Base-by-base conservation (phyloP, 23 tunicate species). In the Oikopleura albicans region DNA sequence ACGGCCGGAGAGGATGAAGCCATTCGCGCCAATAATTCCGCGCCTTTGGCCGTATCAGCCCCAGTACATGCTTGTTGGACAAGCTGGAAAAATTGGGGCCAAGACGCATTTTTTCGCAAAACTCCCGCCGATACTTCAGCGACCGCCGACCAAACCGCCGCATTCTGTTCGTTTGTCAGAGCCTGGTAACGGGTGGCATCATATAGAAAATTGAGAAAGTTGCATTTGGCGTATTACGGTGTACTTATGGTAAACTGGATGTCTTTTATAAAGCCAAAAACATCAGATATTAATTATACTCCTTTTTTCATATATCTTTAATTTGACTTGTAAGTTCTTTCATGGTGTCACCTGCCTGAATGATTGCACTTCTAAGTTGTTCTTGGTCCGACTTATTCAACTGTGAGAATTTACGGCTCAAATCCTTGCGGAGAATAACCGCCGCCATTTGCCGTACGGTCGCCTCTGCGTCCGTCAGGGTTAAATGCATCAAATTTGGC, bases 381-480 rank as follows among this genome's bases (percentile, higher is more conserved):
- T 49, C 63, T 49, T 49, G 63, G 63, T 49, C 63, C 63, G 63
- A 49, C 22, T n/a, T n/a, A n/a, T n/a, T n/a, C n/a, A n/a, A n/a
- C n/a, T n/a, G n/a, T n/a, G n/a, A n/a, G n/a, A n/a, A n/a, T 37
- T 71, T 71, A 22, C 79, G 79, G 27, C 34, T 29, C 34, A 71
- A 12, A 71, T 71, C 79, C 35, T 71, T 71, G 4, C 79, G 79
- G 4, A 71, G 79, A 37, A 71, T 16, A 16, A 71, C 79, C 2
- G 79, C 79, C 37, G 79, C 79, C 79, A 71, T 71, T 31, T 71
- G 79, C 37, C 79, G 79, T 2, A 71, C 79, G 4, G 36, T 12
- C 4, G 79, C 36, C 34, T 71, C 79, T 2, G 4, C 34, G 37
- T 71, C 79, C 36, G 36, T 12, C 35, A 71, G 79, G 79, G 79